Evolutionary conservation across 2,797 vertebrate species (phyloP).

Genomic region (Amniataba percoides): DNA sequence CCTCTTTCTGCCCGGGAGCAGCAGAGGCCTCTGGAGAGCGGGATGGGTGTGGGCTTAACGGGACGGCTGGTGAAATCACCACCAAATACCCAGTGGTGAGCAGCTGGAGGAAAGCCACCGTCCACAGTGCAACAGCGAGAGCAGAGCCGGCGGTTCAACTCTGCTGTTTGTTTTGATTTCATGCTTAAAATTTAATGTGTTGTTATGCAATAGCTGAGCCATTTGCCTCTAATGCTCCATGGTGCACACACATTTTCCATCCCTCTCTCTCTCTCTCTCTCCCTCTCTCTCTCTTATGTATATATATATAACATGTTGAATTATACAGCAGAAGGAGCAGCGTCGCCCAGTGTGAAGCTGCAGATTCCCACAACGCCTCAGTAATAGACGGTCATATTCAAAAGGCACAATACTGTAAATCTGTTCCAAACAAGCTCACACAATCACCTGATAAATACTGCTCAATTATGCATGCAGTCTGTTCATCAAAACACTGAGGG

Average conservation of each 20-base stretch:
- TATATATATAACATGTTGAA: constrained; percentile 29
- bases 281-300: background rate
- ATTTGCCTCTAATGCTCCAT: constrained; percentile 36
- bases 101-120: constrained; percentile 63
- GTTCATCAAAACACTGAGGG: constrained; percentile 46
- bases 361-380: background rate
- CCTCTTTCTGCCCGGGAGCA: constrained; percentile 56
- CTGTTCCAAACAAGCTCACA: constrained; percentile 28
- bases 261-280: constrained; percentile 3
- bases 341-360: background rate
- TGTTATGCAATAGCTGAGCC: constrained; percentile 64
- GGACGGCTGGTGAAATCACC: constrained; percentile 78
- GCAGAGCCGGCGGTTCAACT: constrained; percentile 34
- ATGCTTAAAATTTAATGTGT: constrained; percentile 50
- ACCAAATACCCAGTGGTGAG: constrained; percentile 56
- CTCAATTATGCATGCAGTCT: constrained; percentile 69
- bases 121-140: constrained; percentile 41
- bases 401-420: constrained; percentile 42
- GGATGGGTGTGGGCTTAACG: constrained; percentile 75
- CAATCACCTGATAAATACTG: constrained; percentile 41
- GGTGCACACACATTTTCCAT: constrained; percentile 30
- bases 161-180: constrained; percentile 63
- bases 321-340: constrained; percentile 27
- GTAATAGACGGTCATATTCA: background rate
- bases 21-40: constrained; percentile 72